Evolutionary conservation across 2,888 invertebrate genomes (phyloP), one percentile per base, ranked within the genome.

Genomic region (Drosophila yooni): DNA sequence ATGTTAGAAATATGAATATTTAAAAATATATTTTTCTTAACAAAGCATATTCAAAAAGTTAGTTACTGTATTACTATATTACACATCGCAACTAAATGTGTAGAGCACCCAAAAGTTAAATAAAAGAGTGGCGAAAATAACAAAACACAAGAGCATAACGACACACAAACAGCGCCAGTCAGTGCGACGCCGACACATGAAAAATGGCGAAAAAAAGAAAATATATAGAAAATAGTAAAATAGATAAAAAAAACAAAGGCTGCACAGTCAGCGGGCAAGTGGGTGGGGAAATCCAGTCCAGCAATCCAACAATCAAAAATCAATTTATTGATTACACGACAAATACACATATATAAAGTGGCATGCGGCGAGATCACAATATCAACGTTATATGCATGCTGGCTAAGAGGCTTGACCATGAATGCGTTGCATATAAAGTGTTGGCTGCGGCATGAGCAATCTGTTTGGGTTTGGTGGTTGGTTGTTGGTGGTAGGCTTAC

Each of bases 261-360:
- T 59, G 50, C 69, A 69, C 52, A 53, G 60, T 59, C 58, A 63
- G 53, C n/a, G n/a, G 29, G 3, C 33, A 50, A 46, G 52, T 53
- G n/a, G 36, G 34, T 6, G 48, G 38, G 13, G 40, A 72, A 73
- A 72, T 57, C 63, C 74, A 83, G 71, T 54, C 70, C 38, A 64
- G n/a, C 43, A 43, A 43, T 43, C 21, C 46, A 59, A 78, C 89
- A 79, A 91, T 91, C 83, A 88, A 89, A 89, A 89, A 89, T 89
- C 89, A 91, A 89, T 89, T 91, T 89, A 89, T 89, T 88, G 89
- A 89, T 89, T 89, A 71, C 76, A 81, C 65, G 64, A 76, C 68
- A 70, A 88, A 88, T 76, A 83, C 3, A 40, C 40, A 57, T 38
- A 38, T 31, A 36, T 13, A 69, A 52, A 52, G 13, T 64, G 75